Percentiles rank a stretch among this genome's conserved stretches.
phyloP scores from a whole-genome alignment of 2,888 invertebrate genomes.

The Yponomeuta plumbellus region DNA sequence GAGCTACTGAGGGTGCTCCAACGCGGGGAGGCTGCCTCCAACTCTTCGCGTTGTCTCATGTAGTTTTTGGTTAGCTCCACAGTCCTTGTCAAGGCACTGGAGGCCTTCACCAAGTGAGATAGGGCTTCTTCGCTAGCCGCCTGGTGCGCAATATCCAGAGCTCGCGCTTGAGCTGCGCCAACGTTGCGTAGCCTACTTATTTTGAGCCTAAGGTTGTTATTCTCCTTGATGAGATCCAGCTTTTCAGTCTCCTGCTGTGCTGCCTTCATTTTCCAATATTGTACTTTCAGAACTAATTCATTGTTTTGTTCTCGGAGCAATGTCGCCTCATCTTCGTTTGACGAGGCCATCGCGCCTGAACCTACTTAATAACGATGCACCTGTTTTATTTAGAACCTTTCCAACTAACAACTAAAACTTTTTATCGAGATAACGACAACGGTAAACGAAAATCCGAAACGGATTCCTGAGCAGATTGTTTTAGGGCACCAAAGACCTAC shows the following conservation, averaged over 20 bases:
- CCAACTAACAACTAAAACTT: too few relatives aligned
- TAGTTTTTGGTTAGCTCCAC: constrained; percentile 48
- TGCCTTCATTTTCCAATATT: constrained; percentile 60
- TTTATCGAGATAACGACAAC: too few relatives aligned
- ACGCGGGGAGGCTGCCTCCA: constrained; percentile 41
- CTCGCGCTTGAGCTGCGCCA: constrained; percentile 43
- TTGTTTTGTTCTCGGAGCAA: constrained; percentile 55
- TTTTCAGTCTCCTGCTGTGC: constrained; percentile 59
- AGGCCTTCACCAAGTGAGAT: constrained; percentile 53
- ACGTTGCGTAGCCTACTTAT: constrained; percentile 50
- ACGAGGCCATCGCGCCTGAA: not conserved
- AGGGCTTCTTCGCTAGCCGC: constrained; percentile 49
- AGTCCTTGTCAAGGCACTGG: constrained; percentile 47
- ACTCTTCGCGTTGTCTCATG: constrained; percentile 42
- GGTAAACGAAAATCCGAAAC: too few relatives aligned
- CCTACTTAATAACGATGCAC: not conserved
- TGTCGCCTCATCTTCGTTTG: constrained; percentile 43
- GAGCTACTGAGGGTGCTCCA: constrained; percentile 54
- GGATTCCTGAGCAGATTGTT: too few relatives aligned
- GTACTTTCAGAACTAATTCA: constrained; percentile 57
- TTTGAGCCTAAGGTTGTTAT: constrained; percentile 58
- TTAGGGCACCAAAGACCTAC: too few relatives aligned
- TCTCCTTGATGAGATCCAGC: constrained; percentile 58
- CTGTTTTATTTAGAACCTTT: not conserved
- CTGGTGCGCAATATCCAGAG: constrained; percentile 52